Percentiles rank a stretch among this genome's conserved stretches.
Evolutionary conservation across 2,113 vertebrate species (phyloP).

Genomic region (Halcyon malimbica): DNA sequence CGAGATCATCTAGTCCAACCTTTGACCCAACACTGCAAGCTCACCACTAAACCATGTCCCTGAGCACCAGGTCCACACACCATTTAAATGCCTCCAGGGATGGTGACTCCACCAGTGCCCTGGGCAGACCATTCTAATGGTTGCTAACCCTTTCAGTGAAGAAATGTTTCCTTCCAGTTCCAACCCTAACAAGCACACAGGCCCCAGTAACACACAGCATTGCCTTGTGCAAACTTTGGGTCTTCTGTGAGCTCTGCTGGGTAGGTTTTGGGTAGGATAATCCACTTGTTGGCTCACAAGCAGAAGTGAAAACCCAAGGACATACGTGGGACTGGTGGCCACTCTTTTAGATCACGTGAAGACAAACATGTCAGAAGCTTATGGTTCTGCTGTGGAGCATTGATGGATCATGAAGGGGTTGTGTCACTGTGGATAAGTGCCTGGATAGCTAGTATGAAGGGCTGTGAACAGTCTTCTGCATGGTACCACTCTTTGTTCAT

Average conservation of each 20-base stretch:
- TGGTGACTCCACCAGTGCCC: no score
- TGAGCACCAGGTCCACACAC: no score
- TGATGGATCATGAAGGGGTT: background rate
- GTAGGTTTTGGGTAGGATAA: background rate
- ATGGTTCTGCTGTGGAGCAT: background rate
- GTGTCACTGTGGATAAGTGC: fast-evolving
- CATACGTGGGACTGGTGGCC: fast-evolving
- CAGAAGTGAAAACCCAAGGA: background rate
- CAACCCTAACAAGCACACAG: background rate
- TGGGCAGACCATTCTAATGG: no score
- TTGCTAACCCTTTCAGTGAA: no score
- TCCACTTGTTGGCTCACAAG: background rate
- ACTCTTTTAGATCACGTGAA: background rate
- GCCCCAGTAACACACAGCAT: background rate
- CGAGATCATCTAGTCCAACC: no score
- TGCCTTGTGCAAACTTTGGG: background rate
- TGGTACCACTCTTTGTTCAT: background rate
- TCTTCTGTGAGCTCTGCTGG: background rate
- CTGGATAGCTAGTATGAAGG: background rate
- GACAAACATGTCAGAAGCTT: background rate
- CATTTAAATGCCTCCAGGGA: no score
- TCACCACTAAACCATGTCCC: no score
- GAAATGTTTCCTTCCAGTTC: background rate
- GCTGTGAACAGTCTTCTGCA: background rate
- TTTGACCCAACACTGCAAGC: no score